These are phyloP conservation scores for Ichneumon xanthorius DNA, from an alignment of 2,888 invertebrate species.

Conservation along the genomic window DNA sequence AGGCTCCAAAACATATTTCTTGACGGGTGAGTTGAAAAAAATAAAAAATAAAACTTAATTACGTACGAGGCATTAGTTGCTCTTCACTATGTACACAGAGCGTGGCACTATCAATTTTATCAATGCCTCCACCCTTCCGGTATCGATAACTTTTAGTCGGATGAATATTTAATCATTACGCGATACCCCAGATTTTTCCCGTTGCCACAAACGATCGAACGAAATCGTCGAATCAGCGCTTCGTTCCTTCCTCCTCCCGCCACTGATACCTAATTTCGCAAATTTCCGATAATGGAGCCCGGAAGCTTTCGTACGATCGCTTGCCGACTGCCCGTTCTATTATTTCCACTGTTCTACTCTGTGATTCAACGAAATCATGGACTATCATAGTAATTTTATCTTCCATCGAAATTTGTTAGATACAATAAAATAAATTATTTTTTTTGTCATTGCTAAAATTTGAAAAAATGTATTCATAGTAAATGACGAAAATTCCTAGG, in stretches of 20 bases:
- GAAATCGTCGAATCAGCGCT: slow-evolving; percentile 4
- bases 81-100: not conserved
- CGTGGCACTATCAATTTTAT: not conserved
- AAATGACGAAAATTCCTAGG: too few species aligned
- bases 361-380: not conserved
- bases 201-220: not conserved
- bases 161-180: not conserved
- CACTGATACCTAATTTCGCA: slow-evolving; percentile 12
- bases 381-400: not conserved
- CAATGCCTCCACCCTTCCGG: not conserved
- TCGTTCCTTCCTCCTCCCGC: not conserved
- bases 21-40: not conserved
- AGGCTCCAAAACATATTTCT: not conserved
- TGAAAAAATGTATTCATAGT: too few species aligned
- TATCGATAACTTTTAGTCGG: not conserved
- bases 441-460: not conserved
- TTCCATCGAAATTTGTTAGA: not conserved
- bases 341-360: not conserved
- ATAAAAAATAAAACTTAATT: not conserved
- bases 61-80: not conserved
- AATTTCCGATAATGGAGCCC: slow-evolving; percentile 17
- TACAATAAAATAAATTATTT: not conserved
- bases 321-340: not conserved
- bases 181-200: not conserved
- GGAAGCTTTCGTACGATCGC: slow-evolving; percentile 16